phyloP scores from a whole-genome alignment of 2,113 vertebrate genomes.

The Pterocles gutturalis region DNA sequence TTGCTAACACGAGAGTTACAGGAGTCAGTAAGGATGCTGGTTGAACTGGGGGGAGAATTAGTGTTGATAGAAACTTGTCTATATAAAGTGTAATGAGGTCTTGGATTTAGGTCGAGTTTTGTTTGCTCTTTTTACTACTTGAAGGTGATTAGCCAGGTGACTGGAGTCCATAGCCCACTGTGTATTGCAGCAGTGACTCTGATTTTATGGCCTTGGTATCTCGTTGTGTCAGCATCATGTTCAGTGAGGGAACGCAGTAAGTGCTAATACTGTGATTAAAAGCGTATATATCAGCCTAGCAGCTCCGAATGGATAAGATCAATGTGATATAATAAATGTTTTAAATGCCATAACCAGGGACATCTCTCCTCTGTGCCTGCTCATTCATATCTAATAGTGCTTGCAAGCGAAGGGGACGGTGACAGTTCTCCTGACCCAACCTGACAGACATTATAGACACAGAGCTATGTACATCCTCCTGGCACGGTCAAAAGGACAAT shows the following conservation, averaged over 20 bases:
- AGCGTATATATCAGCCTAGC: neutral
- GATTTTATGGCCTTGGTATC: neutral
- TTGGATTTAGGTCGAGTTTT: neutral
- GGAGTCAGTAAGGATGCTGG: neutral
- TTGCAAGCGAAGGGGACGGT: neutral
- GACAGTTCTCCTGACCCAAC: conserved; percentile 23
- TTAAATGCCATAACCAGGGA: conserved; percentile 2
- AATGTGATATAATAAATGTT: conserved; percentile 34
- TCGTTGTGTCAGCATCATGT: neutral
- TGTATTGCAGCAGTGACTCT: neutral
- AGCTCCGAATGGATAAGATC: conserved; percentile 22
- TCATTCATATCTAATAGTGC: conserved; percentile 13
- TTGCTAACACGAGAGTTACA: neutral
- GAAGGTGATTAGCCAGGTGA: neutral
- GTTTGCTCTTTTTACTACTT: neutral
- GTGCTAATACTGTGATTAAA: conserved; percentile 22
- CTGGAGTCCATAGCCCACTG: neutral
- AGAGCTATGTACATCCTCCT: conserved; percentile 18
- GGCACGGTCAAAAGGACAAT: conserved; percentile 43
- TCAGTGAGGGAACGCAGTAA: neutral
- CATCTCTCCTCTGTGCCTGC: conserved; percentile 7
- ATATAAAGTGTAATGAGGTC: neutral
- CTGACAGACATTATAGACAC: conserved; percentile 29
- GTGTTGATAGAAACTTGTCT: neutral
- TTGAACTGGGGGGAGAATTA: neutral